Evolutionary conservation across 2,797 vertebrate species (phyloP).

Genomic region (Crenuchus spilurus): DNA sequence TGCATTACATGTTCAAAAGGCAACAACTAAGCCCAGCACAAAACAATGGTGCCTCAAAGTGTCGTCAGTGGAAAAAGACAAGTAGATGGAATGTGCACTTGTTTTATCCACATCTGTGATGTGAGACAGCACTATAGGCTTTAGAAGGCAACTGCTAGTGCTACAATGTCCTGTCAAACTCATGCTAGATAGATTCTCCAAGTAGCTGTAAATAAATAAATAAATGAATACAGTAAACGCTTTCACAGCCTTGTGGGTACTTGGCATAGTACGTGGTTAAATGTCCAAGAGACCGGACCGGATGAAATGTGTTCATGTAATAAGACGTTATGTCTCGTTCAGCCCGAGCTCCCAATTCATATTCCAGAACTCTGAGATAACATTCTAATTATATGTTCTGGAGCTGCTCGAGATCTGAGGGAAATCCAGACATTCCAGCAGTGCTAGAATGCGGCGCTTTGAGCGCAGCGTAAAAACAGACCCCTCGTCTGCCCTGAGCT

Average conservation of each 20-base stretch:
- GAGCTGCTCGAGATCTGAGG: slow-evolving; percentile 36
- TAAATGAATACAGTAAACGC: neutral
- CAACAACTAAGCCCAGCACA: neutral
- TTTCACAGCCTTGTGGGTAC: slow-evolving; percentile 22
- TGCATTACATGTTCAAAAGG: neutral
- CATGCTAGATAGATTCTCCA: no score
- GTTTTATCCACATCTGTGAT: slow-evolving; percentile 10
- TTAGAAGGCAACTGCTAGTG: neutral
- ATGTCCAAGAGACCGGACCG: slow-evolving; percentile 21
- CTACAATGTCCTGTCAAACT: neutral
- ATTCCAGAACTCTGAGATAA: slow-evolving; percentile 52
- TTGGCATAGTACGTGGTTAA: slow-evolving; percentile 30
- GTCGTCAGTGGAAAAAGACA: neutral
- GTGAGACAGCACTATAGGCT: neutral
- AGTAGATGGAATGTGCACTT: slow-evolving; percentile 11
- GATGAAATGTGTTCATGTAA: slow-evolving; percentile 23
- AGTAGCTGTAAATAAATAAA: neutral
- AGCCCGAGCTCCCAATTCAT: slow-evolving; percentile 41
- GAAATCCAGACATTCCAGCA: slow-evolving; percentile 28
- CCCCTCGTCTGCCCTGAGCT: neutral
- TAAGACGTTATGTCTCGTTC: slow-evolving; percentile 46
- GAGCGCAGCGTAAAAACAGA: neutral
- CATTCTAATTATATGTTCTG: slow-evolving; percentile 47
- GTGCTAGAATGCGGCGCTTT: slow-evolving; percentile 7
- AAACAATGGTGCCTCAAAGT: neutral